Base-by-base conservation (phyloP, 2,113 vertebrate genomes). In the Callionymus lyra region DNA sequence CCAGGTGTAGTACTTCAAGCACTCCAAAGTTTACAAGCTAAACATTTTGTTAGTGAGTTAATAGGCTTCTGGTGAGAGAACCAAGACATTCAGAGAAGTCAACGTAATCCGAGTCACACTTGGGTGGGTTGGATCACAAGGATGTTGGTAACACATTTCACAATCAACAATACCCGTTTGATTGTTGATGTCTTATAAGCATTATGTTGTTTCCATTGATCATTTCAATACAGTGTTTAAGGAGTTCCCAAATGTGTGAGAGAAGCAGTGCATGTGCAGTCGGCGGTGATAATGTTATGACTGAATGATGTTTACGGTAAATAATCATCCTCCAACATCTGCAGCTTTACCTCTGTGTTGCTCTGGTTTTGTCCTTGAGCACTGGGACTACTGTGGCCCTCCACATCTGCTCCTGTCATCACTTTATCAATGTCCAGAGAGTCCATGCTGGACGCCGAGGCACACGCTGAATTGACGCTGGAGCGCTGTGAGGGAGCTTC, bases 371-470 rank as follows among this genome's bases (percentile, higher is more conserved):
- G 78, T 34, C 70, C 70, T 5, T 71, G 79, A 1, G 58, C 3
- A 33, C 41, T 47, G 0, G 47, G 41, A 50, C 62, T 56, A 44
- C 59, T 53, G 12, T 55, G 50, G 1, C 43, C 47, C 16, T 74
- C 76, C 41, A 6, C 55, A 45, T 72, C 75, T 43, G 31, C 57
- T 1, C 46, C 54, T 0, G 50, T 9, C 0, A 45, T 65, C 63
- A 89, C 86, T 82, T 92, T 94, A 55, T 97, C 93, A 0, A 91
- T 90, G 84, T 98, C 94, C 81, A 97, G 72, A 12, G 94, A 98
- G 69, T 98, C 94, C 91, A 94, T 92, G 80, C 94, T 98, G 59
- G 93, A 97, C 6, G 91, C 90, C 2, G 84, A 84, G 50, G 78
- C 66, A 16, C 77, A 82, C 0, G 89, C 91, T 0, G 94, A 98